Percentiles rank a stretch among this genome's conserved stretches.
These are phyloP conservation scores for Monodelphis domestica DNA, from an alignment of 2,797 vertebrate species.

Conservation along the genomic window DNA sequence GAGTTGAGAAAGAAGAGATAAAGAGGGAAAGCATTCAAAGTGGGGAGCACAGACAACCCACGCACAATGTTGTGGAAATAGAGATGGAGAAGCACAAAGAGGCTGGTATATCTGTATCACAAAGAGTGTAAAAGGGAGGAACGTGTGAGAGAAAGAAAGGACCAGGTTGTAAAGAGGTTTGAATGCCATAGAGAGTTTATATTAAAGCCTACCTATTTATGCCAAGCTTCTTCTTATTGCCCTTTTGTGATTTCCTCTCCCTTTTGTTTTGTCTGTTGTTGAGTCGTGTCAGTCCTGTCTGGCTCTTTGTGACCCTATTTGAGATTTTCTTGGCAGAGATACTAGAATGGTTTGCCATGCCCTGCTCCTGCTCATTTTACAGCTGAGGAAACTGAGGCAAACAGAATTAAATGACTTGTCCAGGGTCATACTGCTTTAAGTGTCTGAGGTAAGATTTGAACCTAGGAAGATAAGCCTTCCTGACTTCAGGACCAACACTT, in stretches of 20 bases:
- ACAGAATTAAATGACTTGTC: no score
- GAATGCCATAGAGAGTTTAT: not conserved
- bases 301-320: no score
- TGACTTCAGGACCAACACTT: no score
- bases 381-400: no score
- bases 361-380: no score
- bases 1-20: not conserved
- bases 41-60: not conserved
- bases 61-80: not conserved
- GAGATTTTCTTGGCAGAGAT: no score
- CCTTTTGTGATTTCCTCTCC: not conserved
- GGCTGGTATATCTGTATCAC: not conserved
- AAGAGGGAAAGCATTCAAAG: not conserved
- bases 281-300: no score
- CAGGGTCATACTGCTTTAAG: no score
- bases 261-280: no score
- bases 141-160: not conserved
- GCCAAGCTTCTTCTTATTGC: not conserved
- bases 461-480: no score
- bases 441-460: no score
- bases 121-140: not conserved
- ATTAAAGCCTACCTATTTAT: not conserved
- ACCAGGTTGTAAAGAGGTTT: not conserved
- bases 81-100: not conserved
- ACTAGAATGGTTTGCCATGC: no score